phyloP scores from a whole-genome alignment of 2,888 invertebrate species.

The Lasioglossum pauxillum region DNA sequence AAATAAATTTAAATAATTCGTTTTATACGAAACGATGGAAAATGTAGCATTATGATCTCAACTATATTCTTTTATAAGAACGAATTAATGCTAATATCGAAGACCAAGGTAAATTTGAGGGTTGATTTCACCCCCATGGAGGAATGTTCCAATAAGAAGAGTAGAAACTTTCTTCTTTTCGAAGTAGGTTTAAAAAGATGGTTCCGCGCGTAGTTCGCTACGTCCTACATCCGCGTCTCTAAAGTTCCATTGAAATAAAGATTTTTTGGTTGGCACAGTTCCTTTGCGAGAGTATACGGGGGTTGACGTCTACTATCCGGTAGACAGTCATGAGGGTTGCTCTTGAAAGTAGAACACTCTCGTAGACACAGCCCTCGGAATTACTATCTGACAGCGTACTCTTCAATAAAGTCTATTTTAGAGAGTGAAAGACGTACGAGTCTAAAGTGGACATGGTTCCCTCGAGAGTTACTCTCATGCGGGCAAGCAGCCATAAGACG shows the following conservation, averaged over 20 bases:
- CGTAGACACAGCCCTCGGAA: not conserved
- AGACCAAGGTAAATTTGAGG: no score
- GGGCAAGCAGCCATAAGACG: not conserved
- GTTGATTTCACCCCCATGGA: no score
- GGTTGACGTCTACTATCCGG: not conserved
- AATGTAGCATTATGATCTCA: no score
- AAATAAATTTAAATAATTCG: no score
- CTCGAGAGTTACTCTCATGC: conserved; percentile 4
- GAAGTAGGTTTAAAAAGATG: not conserved
- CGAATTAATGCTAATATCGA: no score
- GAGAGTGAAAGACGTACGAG: conserved; percentile 2
- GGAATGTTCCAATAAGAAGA: no score
- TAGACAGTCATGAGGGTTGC: not conserved
- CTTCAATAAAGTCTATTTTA: conserved; percentile 4
- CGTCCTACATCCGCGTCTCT: not conserved
- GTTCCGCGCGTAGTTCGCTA: not conserved
- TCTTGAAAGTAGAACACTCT: not conserved
- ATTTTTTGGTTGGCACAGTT: conserved; percentile 1
- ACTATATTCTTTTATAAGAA: no score
- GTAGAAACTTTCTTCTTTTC: not conserved
- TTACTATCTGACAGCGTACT: not conserved
- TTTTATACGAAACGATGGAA: no score
- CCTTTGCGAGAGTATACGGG: not conserved
- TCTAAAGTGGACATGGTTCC: conserved; percentile 3
- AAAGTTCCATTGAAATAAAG: not conserved